A percentile compares a stretch with the other conserved stretches of the same genome.
phyloP scores from a whole-genome alignment of 2,797 vertebrate species.

The Scolopax bukidnonensis region DNA sequence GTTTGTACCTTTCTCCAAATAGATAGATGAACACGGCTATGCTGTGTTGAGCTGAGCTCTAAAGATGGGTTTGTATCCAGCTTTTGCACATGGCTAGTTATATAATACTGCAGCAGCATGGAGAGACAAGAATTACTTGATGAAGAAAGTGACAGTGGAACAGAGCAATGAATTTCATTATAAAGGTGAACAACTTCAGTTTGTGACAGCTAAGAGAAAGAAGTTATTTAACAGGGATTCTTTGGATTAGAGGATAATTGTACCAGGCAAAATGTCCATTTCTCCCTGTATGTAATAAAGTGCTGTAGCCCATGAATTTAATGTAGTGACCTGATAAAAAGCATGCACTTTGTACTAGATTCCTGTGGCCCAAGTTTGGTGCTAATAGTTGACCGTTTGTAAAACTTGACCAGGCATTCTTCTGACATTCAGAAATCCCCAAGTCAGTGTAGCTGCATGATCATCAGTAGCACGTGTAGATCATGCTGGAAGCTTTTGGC shows the following conservation, averaged over 20 bases:
- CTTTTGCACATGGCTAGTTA: slow-evolving; percentile 48
- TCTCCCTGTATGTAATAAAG: background rate
- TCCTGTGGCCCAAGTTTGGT: background rate
- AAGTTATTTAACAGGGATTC: background rate
- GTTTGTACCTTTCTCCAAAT: background rate
- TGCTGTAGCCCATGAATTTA: background rate
- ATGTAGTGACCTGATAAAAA: background rate
- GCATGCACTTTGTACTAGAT: too few species aligned
- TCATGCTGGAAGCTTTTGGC: background rate
- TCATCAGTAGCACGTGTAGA: background rate
- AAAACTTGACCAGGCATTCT: background rate
- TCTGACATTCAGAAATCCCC: background rate
- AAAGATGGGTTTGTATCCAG: slow-evolving; percentile 34
- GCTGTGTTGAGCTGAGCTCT: slow-evolving; percentile 10
- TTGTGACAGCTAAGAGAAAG: background rate
- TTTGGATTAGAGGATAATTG: background rate
- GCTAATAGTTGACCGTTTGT: background rate
- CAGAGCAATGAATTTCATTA: background rate
- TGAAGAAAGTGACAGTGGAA: background rate
- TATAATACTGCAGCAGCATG: slow-evolving; percentile 61
- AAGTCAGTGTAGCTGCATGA: background rate
- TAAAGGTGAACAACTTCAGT: background rate
- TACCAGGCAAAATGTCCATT: background rate
- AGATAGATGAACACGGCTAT: background rate
- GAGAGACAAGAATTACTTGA: background rate